Conservation (phyloP, 2,888 invertebrate genomes). For the Phortica okadai region DNA sequence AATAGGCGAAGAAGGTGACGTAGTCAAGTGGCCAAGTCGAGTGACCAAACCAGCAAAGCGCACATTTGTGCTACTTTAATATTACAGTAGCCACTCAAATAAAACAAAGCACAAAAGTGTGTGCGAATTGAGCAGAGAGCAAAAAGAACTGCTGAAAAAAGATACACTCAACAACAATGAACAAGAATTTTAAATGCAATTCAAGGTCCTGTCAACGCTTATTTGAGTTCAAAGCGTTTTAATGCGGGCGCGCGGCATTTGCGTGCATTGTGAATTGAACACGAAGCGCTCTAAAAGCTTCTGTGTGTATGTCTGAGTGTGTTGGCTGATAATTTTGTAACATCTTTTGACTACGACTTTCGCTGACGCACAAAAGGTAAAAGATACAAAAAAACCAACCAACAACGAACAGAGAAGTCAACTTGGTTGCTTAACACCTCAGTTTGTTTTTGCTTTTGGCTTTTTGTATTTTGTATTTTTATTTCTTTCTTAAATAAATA, state of each 20-base stretch:
- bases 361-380: neutral
- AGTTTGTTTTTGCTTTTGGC: neutral
- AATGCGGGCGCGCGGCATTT: neutral
- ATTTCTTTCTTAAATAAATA: slow-evolving; percentile 19
- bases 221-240: slow-evolving; percentile 7
- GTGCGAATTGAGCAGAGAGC: neutral
- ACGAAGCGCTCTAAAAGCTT: neutral
- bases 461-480: neutral
- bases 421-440: slow-evolving; percentile 19
- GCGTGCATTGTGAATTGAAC: neutral
- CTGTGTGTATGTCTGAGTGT: neutral
- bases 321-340: neutral
- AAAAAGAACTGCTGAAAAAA: neutral
- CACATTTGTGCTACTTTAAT: slow-evolving; percentile 25
- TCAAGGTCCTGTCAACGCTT: slow-evolving; percentile 22
- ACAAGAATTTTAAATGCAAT: slow-evolving; percentile 32
- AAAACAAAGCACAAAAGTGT: neutral
- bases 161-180: slow-evolving; percentile 22
- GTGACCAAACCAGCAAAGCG: neutral
- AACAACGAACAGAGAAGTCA: neutral
- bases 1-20: neutral
- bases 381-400: neutral
- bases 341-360: neutral
- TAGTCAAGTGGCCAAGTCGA: neutral
- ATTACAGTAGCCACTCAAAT: slow-evolving; percentile 12